Percentiles rank a stretch among this genome's conserved stretches.
phyloP scores from a whole-genome alignment of 2,888 invertebrate species.

The Hipparchia sbordonii region DNA sequence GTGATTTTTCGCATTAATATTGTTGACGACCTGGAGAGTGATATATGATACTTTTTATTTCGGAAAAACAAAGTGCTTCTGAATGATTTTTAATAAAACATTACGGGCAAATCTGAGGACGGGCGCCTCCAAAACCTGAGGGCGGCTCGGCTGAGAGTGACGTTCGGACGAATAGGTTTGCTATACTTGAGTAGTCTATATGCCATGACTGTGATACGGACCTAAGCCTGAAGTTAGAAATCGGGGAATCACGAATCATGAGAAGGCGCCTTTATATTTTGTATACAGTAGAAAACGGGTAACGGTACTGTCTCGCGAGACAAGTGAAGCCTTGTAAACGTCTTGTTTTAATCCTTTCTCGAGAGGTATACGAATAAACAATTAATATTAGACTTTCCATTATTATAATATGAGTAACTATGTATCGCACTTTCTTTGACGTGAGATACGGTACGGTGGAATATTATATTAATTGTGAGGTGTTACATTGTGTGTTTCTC shows the following conservation, averaged over 20 bases:
- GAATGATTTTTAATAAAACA: too few species aligned
- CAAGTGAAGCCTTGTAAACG: conserved; percentile 20
- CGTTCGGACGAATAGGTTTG: too few species aligned
- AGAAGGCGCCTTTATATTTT: background rate
- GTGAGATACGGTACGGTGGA: background rate
- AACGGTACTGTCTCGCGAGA: conserved; percentile 29
- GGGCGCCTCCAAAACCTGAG: too few species aligned
- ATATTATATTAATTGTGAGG: background rate
- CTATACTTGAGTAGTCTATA: too few species aligned
- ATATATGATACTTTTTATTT: too few species aligned
- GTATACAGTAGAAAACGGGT: conserved; percentile 35
- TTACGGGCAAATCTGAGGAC: too few species aligned
- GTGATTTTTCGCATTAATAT: too few species aligned
- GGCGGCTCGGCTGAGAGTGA: too few species aligned
- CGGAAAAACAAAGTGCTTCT: too few species aligned
- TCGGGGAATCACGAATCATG: background rate
- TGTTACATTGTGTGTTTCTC: background rate
- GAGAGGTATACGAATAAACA: background rate
- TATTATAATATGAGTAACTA: background rate
- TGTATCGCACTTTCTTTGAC: background rate
- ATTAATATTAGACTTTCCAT: background rate
- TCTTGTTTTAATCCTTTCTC: conserved; percentile 22
- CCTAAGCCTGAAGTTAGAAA: background rate
- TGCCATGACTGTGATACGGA: too few species aligned
- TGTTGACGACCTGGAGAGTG: too few species aligned